Conservation (phyloP, 2,113 vertebrate genomes). For the Ctenodactylus gundi region DNA sequence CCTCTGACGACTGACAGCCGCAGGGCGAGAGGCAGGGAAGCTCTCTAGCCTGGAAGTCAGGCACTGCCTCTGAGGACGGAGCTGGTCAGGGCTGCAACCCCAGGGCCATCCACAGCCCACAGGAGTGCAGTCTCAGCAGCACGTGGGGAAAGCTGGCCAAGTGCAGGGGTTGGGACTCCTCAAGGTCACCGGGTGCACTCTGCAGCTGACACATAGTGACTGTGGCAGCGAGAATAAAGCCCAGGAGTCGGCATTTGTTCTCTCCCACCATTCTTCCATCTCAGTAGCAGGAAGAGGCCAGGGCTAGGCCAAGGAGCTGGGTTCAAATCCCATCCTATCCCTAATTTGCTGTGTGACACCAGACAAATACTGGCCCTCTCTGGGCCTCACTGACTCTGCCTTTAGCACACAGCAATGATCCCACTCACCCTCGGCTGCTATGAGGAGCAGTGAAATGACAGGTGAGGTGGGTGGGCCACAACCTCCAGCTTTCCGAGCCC, state of each 20-base stretch:
- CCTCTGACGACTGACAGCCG: background rate
- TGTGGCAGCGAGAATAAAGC: rapidly evolving
- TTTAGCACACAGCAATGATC: background rate
- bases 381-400: background rate
- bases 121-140: background rate
- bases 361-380: background rate
- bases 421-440: background rate
- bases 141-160: background rate
- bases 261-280: background rate
- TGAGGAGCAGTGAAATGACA: rapidly evolving
- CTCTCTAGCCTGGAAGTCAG: background rate
- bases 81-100: background rate
- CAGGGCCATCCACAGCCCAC: no score
- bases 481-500: background rate
- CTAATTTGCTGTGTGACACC: background rate
- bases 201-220: rapidly evolving
- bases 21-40: background rate
- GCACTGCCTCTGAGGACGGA: background rate
- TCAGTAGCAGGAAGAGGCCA: background rate
- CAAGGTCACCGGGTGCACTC: background rate
- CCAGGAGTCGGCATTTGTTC: background rate
- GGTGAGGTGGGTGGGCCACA: background rate
- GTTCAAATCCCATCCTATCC: background rate
- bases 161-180: background rate
- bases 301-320: background rate